Evolutionary conservation across 2,113 vertebrate genomes (phyloP), one percentile per base, ranked within the genome.

Genomic region (Stercorarius parasiticus): DNA sequence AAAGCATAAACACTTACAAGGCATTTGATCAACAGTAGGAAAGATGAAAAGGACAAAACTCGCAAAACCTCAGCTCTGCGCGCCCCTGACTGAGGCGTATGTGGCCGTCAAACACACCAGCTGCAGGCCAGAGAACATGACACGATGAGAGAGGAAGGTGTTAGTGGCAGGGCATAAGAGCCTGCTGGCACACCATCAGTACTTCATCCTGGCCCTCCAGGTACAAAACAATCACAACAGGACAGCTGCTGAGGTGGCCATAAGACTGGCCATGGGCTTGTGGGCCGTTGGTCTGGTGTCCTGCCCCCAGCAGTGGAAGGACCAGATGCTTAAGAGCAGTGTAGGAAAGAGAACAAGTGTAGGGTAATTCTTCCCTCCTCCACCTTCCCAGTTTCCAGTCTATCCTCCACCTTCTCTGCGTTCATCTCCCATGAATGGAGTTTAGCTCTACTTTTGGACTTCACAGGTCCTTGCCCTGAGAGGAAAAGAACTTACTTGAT

Each of bases 181-280:
- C 23, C 70, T 29, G 45, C 78, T 45, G 62, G 5, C 15, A 5
- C 43, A 4, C 17, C 55, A 9, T 14, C 47, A 29, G 22, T 1
- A 4, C 79, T 55, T 38, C 34, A 6, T 4, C 36, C 13, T 7
- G 36, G 43, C 32, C 17, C 1, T 2, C 29, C 36, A 4, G 0
- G 12, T 10, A 34, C 61, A 18, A 9, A 23, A 8, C 2, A 10
- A 13, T 18, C 5, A 18, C 59, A 19, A 13, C 16, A 36, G 78
- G 52, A 27, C 32, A 32, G 59, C 43, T 42, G 38, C 45, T 34
- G 10, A n/a, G 53, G 64, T 12, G 13, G 18, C 13, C n/a, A 4
- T 4, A 13, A 52, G 49, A 56, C 15, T 0, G 9, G 36, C 62
- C 20, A 2, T 6, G 1, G 6, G 14, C 5, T 4, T 6, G 47